Conservation (phyloP, 2,888 invertebrate species). For the Adineta ricciae region DNA sequence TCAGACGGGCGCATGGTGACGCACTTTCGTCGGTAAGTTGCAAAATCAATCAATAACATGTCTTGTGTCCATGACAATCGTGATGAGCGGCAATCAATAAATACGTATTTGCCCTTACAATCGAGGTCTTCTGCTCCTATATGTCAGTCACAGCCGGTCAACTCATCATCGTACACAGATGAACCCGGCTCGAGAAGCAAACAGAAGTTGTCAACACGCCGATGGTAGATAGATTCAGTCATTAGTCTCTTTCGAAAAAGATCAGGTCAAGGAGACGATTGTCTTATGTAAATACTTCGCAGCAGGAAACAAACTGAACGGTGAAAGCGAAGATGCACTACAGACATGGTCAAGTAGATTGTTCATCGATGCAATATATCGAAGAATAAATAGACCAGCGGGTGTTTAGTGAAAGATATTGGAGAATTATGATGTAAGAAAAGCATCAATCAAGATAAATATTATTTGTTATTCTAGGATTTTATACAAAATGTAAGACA, state of each 20-base stretch:
- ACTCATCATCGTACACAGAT: not conserved
- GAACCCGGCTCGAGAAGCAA: not conserved
- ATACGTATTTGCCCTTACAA: not conserved
- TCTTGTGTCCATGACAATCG: not conserved
- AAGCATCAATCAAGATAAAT: not conserved
- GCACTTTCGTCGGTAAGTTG: not conserved
- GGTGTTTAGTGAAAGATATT: not conserved
- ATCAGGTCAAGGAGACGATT: not conserved
- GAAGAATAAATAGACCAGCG: not conserved
- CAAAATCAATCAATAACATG: not conserved
- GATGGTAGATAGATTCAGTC: not conserved
- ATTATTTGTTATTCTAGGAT: slow-evolving; percentile 2
- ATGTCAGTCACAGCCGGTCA: not conserved
- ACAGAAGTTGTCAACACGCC: not conserved
- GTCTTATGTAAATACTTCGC: not conserved
- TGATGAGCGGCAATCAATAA: not conserved
- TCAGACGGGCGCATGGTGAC: not conserved
- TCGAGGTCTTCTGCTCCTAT: not conserved
- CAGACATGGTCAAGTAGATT: not conserved
- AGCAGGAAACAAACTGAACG: not conserved
- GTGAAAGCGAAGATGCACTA: not conserved
- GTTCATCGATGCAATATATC: not conserved
- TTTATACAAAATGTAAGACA: slow-evolving; percentile 11
- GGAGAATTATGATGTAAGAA: not conserved
- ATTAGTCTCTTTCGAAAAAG: not conserved